Base-by-base conservation (phyloP, 2,113 vertebrate species). In the Motacilla tschutschensis region DNA sequence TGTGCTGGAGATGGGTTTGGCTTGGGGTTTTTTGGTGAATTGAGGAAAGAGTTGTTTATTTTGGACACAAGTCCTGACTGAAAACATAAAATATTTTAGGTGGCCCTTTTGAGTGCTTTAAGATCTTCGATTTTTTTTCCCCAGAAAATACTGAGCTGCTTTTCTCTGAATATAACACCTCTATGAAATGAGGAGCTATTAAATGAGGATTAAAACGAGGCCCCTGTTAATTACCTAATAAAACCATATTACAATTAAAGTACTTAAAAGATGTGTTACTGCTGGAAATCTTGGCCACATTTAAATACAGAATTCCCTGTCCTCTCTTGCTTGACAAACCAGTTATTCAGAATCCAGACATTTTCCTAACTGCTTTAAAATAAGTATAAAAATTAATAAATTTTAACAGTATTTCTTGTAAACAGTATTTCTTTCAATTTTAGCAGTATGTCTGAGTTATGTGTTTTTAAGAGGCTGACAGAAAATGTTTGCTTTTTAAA, bases 131-230 rank as follows among this genome's bases (percentile, higher is more conserved):
- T 65, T 88, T 79, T 88, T 59, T 89, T 87, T 58, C 55, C 21
- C 86, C 79, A 82, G 79, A 73, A 91, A 88, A 81, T 43, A 75
- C 63, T 70, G 36, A 82, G 33, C 40, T 79, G 20, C 33, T 20
- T 94, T 53, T 66, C 51, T 85, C 60, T 70, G 67, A 73, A 82
- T 66, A 19, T 55, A 58, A 31, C 18, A 1, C 77, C 60, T 70
- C 71, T 59, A 26, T 51, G 73, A 87, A 82, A 72, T 47, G 29
- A 58, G 73, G 14, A 66, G 31, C 79, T 92, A 74, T 88, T 85
- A 88, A 85, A 83, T 47, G 46, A 75, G 73, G 44, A 77, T 85
- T 89, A 79, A 92, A 85, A 63, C 50, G 12, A 85, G 60, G 29
- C 9, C 44, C 17, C 51, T 88, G 66, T 84, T 88, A 79, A 79